phyloP scores from a whole-genome alignment of 2,113 vertebrate species.

The Pygoscelis antarcticus region DNA sequence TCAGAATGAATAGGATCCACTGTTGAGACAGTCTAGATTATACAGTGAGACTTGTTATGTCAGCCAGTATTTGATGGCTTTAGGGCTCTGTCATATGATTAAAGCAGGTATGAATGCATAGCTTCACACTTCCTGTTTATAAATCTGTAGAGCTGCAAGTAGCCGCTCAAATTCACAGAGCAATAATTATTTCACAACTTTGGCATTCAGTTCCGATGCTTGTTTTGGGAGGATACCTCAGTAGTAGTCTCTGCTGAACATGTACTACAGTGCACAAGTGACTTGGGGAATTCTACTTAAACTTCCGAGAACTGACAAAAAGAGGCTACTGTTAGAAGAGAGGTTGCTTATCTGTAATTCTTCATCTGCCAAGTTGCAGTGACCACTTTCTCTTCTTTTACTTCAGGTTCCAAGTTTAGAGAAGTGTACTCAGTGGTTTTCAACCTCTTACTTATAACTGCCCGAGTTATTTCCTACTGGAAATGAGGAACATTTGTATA shows the following conservation, averaged over 20 bases:
- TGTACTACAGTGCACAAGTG: neutral
- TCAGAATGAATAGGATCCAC: constrained; percentile 1
- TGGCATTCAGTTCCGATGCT: neutral
- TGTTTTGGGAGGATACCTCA: constrained; percentile 33
- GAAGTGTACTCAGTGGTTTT: constrained; percentile 6
- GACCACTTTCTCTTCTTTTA: neutral
- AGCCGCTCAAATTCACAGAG: neutral
- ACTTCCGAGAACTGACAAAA: neutral
- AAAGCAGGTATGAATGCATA: constrained; percentile 52
- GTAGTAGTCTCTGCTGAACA: neutral
- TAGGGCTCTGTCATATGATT: constrained; percentile 32
- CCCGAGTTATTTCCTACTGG: neutral
- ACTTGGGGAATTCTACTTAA: neutral
- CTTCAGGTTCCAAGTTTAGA: neutral
- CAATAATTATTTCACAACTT: constrained; percentile 62
- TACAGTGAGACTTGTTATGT: neutral
- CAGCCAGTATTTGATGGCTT: constrained; percentile 34
- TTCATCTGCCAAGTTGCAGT: neutral
- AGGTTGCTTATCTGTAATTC: neutral
- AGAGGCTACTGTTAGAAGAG: neutral
- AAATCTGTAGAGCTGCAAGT: constrained; percentile 19
- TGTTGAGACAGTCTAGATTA: neutral
- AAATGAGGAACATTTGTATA: constrained; percentile 15
- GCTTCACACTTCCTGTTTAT: constrained; percentile 64
- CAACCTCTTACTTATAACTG: neutral